Evolutionary conservation across 2,888 invertebrate genomes (phyloP).

Genomic region (Drosophila eohydei): DNA sequence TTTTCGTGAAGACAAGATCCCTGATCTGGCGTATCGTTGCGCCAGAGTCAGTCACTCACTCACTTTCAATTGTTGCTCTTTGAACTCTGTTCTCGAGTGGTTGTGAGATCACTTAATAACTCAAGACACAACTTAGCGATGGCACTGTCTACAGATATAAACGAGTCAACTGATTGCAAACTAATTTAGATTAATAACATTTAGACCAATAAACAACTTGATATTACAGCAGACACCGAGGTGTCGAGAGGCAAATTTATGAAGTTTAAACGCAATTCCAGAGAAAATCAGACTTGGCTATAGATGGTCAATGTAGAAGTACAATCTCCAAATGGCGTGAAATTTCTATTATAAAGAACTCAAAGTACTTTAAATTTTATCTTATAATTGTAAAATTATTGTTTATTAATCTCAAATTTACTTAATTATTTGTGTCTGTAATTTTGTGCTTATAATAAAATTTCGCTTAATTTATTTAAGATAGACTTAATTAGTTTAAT

Average conservation of each 20-base stretch:
- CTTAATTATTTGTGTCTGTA: background rate
- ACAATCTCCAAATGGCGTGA: too few relatives aligned
- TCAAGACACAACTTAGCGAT: conserved; percentile 4
- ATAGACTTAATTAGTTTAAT: background rate
- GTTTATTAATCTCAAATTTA: background rate
- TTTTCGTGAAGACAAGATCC: conserved; percentile 28
- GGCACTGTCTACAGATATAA: background rate
- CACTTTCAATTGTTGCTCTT: conserved; percentile 16
- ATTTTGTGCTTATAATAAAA: background rate
- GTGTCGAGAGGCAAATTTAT: background rate
- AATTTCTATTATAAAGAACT: background rate
- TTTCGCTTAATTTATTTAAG: too few relatives aligned
- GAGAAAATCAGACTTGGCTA: background rate
- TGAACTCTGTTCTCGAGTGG: conserved; percentile 22
- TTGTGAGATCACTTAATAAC: conserved; percentile 13
- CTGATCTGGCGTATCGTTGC: conserved; percentile 30
- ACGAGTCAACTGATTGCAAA: conserved; percentile 4
- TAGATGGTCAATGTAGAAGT: background rate
- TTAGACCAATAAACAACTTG: background rate
- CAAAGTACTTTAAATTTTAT: background rate
- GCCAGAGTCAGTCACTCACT: background rate
- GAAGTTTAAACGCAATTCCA: background rate
- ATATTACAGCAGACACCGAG: background rate
- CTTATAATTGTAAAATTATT: background rate
- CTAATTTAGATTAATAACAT: conserved; percentile 14